Evolutionary conservation across 2,113 vertebrate genomes (phyloP).

Genomic region (Speoplatyrhinus poulsoni): DNA sequence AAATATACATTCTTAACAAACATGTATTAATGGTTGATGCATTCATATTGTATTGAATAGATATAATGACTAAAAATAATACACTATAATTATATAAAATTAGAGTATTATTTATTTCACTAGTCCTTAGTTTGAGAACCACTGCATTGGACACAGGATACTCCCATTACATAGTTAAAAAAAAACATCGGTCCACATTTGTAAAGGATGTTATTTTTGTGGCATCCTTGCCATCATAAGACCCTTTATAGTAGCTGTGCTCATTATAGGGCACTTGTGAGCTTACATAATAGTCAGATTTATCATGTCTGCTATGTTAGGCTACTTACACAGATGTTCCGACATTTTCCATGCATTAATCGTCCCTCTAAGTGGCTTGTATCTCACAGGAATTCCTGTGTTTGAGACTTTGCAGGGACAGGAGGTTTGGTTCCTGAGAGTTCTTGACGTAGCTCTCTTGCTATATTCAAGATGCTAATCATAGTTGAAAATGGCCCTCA

Average conservation of each 20-base stretch:
- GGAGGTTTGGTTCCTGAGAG: slow-evolving; percentile 36
- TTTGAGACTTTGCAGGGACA: slow-evolving; percentile 53
- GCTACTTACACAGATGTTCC: slow-evolving; percentile 36
- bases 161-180: too few relatives aligned
- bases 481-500: neutral
- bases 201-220: neutral
- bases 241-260: slow-evolving; percentile 1
- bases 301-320: slow-evolving; percentile 36
- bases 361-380: slow-evolving; percentile 60
- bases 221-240: neutral
- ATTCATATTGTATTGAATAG: too few relatives aligned
- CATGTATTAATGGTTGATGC: too few relatives aligned
- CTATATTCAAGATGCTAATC: neutral
- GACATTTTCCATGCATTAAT: slow-evolving; percentile 66
- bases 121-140: too few relatives aligned
- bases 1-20: neutral
- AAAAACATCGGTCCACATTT: too few relatives aligned
- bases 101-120: too few relatives aligned
- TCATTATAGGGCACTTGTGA: slow-evolving; percentile 32
- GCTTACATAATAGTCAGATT: slow-evolving; percentile 36
- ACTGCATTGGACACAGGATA: too few relatives aligned
- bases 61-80: too few relatives aligned
- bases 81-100: too few relatives aligned
- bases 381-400: slow-evolving; percentile 74
- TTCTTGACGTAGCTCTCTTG: neutral